These are phyloP conservation scores for Oriolus oriolus DNA, from an alignment of 2,113 vertebrate genomes.

Conservation along the genomic window DNA sequence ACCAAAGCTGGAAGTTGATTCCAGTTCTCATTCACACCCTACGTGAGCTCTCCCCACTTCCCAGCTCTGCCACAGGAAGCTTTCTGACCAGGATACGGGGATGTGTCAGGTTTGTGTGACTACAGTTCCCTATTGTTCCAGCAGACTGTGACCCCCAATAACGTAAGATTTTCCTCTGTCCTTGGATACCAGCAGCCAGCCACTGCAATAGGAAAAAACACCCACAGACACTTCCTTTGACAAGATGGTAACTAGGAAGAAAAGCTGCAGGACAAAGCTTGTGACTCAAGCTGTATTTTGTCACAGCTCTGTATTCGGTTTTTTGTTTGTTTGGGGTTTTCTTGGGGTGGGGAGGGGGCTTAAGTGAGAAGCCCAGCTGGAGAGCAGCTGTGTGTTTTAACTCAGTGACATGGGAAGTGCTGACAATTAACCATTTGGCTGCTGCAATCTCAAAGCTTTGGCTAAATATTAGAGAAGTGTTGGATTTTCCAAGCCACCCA, in stretches of 20 bases:
- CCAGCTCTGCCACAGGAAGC: conserved; percentile 33
- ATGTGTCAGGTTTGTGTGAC: conserved; percentile 22
- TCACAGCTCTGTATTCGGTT: not conserved
- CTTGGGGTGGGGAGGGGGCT: not conserved
- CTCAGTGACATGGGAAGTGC: not conserved
- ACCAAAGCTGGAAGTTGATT: not conserved
- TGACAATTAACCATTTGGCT: not conserved
- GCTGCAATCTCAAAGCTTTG: not conserved
- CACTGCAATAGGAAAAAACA: conserved; percentile 69
- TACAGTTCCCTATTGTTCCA: conserved; percentile 35
- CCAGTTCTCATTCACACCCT: not conserved
- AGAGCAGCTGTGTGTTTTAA: not conserved
- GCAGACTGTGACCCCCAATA: conserved; percentile 12
- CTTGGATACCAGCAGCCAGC: conserved; percentile 43
- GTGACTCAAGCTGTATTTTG: not conserved
- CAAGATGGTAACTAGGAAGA: conserved; percentile 4
- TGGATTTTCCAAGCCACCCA: not conserved
- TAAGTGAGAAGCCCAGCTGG: not conserved
- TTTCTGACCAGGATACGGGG: not conserved
- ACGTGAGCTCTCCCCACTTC: not conserved
- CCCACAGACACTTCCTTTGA: conserved; percentile 52
- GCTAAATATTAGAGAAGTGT: not conserved
- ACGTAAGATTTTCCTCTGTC: conserved; percentile 60
- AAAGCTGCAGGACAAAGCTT: not conserved
- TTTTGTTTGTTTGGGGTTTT: not conserved